Evolutionary conservation across 2,888 invertebrate species (phyloP).

Genomic region (Ametastegia equiseti): DNA sequence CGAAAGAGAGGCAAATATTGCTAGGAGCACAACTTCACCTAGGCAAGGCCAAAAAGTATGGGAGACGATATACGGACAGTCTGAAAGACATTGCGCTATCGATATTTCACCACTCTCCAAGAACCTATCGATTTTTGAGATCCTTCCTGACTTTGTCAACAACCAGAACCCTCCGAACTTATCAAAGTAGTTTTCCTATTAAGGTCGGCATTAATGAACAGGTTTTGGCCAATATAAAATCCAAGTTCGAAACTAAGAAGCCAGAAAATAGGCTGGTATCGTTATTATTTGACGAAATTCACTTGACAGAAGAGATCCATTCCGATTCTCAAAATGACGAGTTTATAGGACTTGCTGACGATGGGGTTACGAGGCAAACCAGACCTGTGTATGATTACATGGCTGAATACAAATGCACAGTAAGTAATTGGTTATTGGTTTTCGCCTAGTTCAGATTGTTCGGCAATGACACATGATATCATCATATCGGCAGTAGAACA

Average conservation of each 20-base stretch:
- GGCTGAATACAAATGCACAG: background rate
- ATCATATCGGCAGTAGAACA: background rate
- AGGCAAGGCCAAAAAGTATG: background rate
- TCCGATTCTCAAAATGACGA: background rate
- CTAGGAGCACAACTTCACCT: slow-evolving; percentile 5
- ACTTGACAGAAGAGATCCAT: background rate
- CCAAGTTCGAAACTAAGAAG: background rate
- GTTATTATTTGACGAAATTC: slow-evolving; percentile 1
- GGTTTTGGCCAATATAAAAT: background rate
- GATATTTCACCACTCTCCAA: background rate
- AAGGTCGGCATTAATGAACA: background rate
- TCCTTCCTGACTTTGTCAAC: slow-evolving; percentile 3
- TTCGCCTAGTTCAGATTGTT: background rate
- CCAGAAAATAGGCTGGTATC: background rate
- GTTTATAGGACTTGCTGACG: slow-evolving; percentile 10
- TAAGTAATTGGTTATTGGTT: slow-evolving; percentile 1
- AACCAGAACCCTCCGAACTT: background rate
- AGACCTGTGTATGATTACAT: background rate
- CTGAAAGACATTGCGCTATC: slow-evolving; percentile 14
- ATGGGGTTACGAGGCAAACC: background rate
- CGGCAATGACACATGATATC: background rate
- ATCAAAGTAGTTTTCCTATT: slow-evolving; percentile 6
- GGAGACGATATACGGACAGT: background rate
- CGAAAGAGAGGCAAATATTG: slow-evolving; percentile 12
- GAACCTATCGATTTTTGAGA: slow-evolving; percentile 6